Conservation (phyloP, 2,797 vertebrate genomes). For the Decapterus maruadsi region DNA sequence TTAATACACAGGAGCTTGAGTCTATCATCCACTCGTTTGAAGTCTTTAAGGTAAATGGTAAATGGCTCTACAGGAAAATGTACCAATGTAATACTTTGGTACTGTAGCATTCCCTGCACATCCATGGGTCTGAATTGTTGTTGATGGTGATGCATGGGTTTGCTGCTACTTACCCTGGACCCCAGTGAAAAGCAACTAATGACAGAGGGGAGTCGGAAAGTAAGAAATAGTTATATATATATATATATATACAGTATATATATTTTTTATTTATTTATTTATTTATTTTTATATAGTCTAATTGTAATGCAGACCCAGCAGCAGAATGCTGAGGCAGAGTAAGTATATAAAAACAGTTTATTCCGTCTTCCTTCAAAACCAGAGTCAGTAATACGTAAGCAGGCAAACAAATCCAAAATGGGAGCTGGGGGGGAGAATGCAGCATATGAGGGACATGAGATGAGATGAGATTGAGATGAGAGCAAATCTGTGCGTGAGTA, state of each 20-base stretch:
- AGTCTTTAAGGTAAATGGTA: not conserved
- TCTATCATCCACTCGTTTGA: not conserved
- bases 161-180: not conserved
- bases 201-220: not conserved
- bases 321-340: not conserved
- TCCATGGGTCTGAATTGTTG: not conserved
- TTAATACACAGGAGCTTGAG: not conserved
- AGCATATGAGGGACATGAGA: not conserved
- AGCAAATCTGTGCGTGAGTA: not conserved
- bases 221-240: not conserved
- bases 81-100: not conserved
- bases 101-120: not conserved
- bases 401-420: slow-evolving; percentile 13
- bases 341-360: slow-evolving; percentile 11
- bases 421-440: not conserved
- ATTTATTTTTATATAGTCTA: not conserved
- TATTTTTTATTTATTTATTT: no score
- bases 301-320: slow-evolving; percentile 1
- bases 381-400: not conserved
- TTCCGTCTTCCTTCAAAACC: not conserved
- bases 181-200: not conserved
- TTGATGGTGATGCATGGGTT: not conserved
- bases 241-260: no score
- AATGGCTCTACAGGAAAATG: not conserved
- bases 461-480: slow-evolving; percentile 6